Conservation (phyloP, 2,888 invertebrate genomes). For the Athalia circularis region DNA sequence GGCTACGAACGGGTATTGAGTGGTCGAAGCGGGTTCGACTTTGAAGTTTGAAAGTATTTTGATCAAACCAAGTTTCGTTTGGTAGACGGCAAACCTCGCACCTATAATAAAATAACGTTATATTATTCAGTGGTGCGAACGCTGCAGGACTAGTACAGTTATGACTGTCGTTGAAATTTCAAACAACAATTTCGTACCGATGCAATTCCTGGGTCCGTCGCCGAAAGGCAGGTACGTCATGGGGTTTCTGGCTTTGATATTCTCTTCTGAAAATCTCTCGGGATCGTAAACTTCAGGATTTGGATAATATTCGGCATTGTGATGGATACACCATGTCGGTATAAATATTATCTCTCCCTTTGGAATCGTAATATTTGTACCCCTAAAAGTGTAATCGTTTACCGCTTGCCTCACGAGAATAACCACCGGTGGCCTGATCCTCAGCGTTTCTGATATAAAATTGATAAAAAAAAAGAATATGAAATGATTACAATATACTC, state of each 20-base stretch:
- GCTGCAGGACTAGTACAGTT: background rate
- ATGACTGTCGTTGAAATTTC: no score
- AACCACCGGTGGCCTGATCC: slow-evolving; percentile 59
- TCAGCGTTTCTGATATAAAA: slow-evolving; percentile 59
- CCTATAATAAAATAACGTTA: slow-evolving; percentile 52
- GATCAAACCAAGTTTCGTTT: slow-evolving; percentile 70
- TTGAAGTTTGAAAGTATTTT: slow-evolving; percentile 67
- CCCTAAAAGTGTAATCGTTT: slow-evolving; percentile 25
- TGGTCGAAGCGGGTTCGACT: slow-evolving; percentile 64
- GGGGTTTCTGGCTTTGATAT: slow-evolving; percentile 52
- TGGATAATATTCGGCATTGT: slow-evolving; percentile 50
- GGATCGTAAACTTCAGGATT: slow-evolving; percentile 58
- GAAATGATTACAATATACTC: background rate
- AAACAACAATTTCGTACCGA: slow-evolving; percentile 47
- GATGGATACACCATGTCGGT: slow-evolving; percentile 49
- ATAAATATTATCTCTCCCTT: slow-evolving; percentile 51
- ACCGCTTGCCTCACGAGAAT: slow-evolving; percentile 48
- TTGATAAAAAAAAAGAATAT: background rate
- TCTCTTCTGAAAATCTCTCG: slow-evolving; percentile 60
- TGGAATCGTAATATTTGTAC: slow-evolving; percentile 51
- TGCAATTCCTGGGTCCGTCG: slow-evolving; percentile 57
- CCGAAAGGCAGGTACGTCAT: slow-evolving; percentile 59
- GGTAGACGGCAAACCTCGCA: slow-evolving; percentile 63
- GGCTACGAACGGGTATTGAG: slow-evolving; percentile 54
- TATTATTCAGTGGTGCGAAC: background rate